Conservation (phyloP, 1,140 invertebrate species). For the Philotrypesis tridentata region DNA sequence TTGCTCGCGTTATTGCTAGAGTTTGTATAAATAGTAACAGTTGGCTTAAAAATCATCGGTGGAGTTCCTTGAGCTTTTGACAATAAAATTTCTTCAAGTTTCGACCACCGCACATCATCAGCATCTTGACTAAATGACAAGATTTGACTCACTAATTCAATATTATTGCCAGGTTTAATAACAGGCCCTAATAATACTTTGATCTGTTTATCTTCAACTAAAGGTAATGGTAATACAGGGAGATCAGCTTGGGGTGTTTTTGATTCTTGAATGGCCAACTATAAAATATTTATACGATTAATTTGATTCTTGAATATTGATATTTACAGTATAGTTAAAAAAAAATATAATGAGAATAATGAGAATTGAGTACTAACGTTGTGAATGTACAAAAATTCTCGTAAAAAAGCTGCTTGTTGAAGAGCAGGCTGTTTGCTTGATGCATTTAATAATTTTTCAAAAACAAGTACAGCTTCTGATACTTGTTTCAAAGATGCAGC, state of each 20-base stretch:
- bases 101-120: constrained; percentile 77
- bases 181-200: constrained; percentile 79
- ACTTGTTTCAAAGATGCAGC: constrained; percentile 86
- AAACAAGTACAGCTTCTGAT: constrained; percentile 84
- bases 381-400: constrained; percentile 90
- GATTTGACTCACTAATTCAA: constrained; percentile 60
- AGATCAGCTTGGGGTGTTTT: constrained; percentile 72
- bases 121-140: constrained; percentile 64
- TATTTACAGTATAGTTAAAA: constrained; percentile 4
- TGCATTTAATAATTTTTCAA: constrained; percentile 85
- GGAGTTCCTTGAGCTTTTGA: constrained; percentile 80
- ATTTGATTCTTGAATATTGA: constrained; percentile 26
- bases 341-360: constrained; percentile 26
- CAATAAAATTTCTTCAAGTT: constrained; percentile 86
- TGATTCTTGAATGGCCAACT: constrained; percentile 70
- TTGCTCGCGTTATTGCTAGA: constrained; percentile 79
- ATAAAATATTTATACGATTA: constrained; percentile 48
- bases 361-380: constrained; percentile 75
- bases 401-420: constrained; percentile 89
- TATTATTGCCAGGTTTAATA: constrained; percentile 59
- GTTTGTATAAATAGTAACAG: constrained; percentile 79
- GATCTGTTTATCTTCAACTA: constrained; percentile 79
- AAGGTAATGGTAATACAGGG: constrained; percentile 80
- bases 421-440: constrained; percentile 82
- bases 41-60: constrained; percentile 86